Percentiles rank a stretch among this genome's conserved stretches.
Conservation (phyloP, 2,797 vertebrate species). For the Malacoraja senta region DNA sequence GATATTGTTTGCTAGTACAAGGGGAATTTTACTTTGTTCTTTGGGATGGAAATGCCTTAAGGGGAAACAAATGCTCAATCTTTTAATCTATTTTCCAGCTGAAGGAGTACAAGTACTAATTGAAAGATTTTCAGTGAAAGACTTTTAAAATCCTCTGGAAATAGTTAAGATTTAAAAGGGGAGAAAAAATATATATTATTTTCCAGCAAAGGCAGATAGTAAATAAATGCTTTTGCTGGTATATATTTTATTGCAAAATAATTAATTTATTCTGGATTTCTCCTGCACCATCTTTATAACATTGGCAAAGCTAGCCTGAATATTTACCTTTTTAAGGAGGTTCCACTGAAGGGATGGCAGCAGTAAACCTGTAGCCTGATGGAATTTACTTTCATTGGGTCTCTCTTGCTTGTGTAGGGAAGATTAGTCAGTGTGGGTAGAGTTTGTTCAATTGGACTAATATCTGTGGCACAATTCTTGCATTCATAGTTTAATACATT, state of each 20-base stretch:
- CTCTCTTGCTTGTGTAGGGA: not conserved
- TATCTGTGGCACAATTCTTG: not conserved
- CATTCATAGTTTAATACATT: not conserved
- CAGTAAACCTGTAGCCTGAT: not conserved
- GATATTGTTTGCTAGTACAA: not conserved
- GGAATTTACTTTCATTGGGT: not conserved
- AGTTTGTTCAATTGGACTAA: not conserved
- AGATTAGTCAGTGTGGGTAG: not conserved
- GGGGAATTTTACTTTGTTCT: not conserved
- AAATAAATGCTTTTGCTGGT: not conserved
- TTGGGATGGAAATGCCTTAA: conserved; percentile 3
- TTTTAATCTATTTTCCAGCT: conserved; percentile 6
- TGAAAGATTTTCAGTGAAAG: not conserved
- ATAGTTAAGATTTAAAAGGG: not conserved
- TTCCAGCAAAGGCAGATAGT: not conserved
- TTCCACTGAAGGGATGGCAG: not conserved
- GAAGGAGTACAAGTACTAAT: conserved; percentile 15
- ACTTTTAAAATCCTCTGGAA: not conserved
- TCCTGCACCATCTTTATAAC: not conserved
- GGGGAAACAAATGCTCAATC: not conserved
- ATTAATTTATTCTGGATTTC: not conserved
- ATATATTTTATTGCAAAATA: not conserved
- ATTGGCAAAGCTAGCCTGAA: not conserved
- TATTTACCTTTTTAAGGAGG: not conserved
- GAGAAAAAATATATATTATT: not conserved